Evolutionary conservation across 2,888 invertebrate genomes (phyloP), one percentile per base, ranked within the genome.

Genomic region (Mycalesis mineus): DNA sequence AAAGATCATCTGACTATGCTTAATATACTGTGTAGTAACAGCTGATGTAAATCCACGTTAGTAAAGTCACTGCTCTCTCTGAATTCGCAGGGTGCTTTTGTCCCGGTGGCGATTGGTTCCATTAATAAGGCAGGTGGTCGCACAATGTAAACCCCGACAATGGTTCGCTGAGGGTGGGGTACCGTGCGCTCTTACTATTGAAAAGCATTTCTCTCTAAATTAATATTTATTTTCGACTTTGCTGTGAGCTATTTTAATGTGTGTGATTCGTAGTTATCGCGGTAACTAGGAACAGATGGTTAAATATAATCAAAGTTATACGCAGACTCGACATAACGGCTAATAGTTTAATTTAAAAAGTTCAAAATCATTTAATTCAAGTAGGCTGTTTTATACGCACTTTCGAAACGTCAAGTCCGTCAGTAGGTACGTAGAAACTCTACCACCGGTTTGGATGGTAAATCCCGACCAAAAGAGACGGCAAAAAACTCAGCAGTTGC

Each of bases 61-160:
- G 52, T 22, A 42, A 52, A 52, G 42, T 42, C 52, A 52, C 52
- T 52, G 31, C 42, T 41, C 42, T 52, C 49, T 50, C 56, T 50
- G 36, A 55, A 52, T 58, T 50, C 49, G 47, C 53, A 45, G 53
- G 53, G 45, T 73, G 59, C 72, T 76, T 61, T 58, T 51, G 53
- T 65, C 68, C 57, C 63, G 72, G 72, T 63, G 63, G 65, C 66
- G 68, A 65, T 70, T 70, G 69, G 59, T 71, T 64, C 68, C 69
- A 75, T 72, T 87, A 87, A 86, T 82, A 83, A 85, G 83, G 83
- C 85, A 85, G 88, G 87, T 88, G 88, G 84, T 74, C 70, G 72
- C 75, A 85, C 84, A 84, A 82, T 87, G 77, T 77, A 71, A 68
- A 66, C 64, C 57, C 63, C 72, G 78, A 87, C 88, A 88, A 88